These are phyloP conservation scores for Chelonus insularis DNA, from an alignment of 1,140 invertebrate species.

Conservation along the genomic window DNA sequence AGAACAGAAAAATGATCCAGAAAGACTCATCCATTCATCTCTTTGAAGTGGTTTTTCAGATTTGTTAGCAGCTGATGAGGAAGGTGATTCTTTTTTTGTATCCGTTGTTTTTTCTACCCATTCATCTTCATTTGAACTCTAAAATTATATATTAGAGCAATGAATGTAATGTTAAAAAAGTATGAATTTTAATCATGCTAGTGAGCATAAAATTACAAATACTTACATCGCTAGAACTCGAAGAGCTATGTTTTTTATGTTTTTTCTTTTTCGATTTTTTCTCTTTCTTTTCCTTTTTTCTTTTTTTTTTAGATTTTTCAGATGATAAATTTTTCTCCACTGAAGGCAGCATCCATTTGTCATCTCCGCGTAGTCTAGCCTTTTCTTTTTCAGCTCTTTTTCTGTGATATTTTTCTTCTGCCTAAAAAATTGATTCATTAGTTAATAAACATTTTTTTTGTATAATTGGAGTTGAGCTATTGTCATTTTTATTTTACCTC, in stretches of 20 bases:
- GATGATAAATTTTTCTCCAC: constrained; percentile 41
- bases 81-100: constrained; percentile 5
- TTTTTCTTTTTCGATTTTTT: constrained; percentile 43
- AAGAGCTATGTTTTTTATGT: constrained; percentile 31
- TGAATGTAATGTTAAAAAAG: neutral
- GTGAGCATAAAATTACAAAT: neutral
- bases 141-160: constrained; percentile 13
- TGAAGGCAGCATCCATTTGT: constrained; percentile 55
- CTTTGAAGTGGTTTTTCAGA: constrained; percentile 40
- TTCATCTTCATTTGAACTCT: constrained; percentile 34
- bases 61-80: constrained; percentile 28
- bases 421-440: constrained; percentile 31
- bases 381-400: constrained; percentile 40
- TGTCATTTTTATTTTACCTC: constrained; percentile 33
- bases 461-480: neutral
- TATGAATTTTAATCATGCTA: neutral
- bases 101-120: constrained; percentile 62
- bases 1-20: constrained; percentile 49
- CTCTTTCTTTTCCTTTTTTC: constrained; percentile 40
- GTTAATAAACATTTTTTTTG: constrained; percentile 1
- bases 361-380: constrained; percentile 48
- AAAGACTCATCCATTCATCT: constrained; percentile 61
- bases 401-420: constrained; percentile 41
- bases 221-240: constrained; percentile 29
- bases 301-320: constrained; percentile 27